phyloP scores from a whole-genome alignment of 2,113 vertebrate genomes.

The Cephalopholis sonnerati region DNA sequence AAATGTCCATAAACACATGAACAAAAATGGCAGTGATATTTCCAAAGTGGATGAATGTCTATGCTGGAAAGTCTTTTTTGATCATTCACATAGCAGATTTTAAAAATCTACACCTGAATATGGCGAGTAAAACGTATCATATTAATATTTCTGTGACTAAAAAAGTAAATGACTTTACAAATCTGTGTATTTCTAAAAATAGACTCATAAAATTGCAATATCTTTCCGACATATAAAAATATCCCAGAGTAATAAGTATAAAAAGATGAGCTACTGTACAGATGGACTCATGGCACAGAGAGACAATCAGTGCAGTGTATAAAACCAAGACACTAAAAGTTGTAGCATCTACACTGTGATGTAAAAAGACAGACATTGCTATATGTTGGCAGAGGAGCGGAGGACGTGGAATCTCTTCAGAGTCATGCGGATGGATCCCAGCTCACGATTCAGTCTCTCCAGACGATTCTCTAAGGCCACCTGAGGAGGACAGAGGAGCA shows the following conservation, averaged over 20 bases:
- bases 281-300: constrained; percentile 63
- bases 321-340: constrained; percentile 47
- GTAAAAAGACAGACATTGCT: constrained; percentile 72
- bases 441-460: constrained; percentile 91
- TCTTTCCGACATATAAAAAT: constrained; percentile 79
- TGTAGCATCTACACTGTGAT: constrained; percentile 36
- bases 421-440: constrained; percentile 96
- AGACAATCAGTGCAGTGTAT: constrained; percentile 60
- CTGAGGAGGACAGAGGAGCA: constrained; percentile 70
- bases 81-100: constrained; percentile 46
- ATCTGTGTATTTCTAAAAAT: constrained; percentile 83
- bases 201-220: constrained; percentile 77
- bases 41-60: constrained; percentile 37
- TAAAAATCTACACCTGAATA: constrained; percentile 66
- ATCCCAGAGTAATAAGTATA: constrained; percentile 79
- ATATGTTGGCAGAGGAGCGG: constrained; percentile 92
- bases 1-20: constrained; percentile 22
- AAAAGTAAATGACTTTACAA: constrained; percentile 83
- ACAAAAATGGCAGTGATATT: constrained; percentile 59
- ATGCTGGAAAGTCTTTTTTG: constrained; percentile 37
- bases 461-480: constrained; percentile 95
- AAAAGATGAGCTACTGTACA: constrained; percentile 72
- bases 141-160: constrained; percentile 68
- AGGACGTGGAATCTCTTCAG: constrained; percentile 95
- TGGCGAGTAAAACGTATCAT: constrained; percentile 64